Conservation (phyloP, 1,140 invertebrate species). For the Eriocheir sinensis region DNA sequence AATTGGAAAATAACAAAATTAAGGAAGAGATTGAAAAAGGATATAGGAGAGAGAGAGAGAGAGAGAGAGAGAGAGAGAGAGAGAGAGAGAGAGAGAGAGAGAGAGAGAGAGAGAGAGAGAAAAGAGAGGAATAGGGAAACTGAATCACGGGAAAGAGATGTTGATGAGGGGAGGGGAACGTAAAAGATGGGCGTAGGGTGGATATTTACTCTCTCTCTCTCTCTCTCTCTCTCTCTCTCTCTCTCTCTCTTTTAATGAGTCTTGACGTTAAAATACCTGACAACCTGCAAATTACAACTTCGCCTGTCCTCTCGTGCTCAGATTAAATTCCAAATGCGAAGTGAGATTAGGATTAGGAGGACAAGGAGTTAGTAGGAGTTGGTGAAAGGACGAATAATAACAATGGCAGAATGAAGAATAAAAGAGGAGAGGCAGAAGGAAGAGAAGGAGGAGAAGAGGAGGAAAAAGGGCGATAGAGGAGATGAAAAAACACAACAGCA, state of each 20-base stretch:
- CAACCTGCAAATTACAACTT: background rate
- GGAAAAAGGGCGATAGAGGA: background rate
- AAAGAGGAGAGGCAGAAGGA: background rate
- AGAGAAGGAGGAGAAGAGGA: background rate
- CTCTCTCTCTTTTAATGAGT: constrained; percentile 15
- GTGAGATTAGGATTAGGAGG: background rate
- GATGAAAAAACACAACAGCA: background rate
- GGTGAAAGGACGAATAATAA: too few relatives aligned
- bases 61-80: too few relatives aligned
- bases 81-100: too few relatives aligned
- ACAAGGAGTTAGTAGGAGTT: too few relatives aligned
- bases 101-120: background rate
- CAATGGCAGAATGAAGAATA: too few relatives aligned
- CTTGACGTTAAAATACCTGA: background rate
- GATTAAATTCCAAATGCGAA: background rate
- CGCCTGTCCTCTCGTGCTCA: background rate
- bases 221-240: constrained; percentile 8
- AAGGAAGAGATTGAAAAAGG: too few relatives aligned
- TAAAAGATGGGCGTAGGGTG: background rate
- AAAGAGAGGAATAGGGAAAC: background rate
- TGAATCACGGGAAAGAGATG: background rate
- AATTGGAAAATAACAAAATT: too few relatives aligned
- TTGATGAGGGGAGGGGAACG: background rate
- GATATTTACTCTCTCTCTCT: background rate
- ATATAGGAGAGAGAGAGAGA: too few relatives aligned